Percentiles rank a stretch among this genome's conserved stretches.
phyloP scores from a whole-genome alignment of 1,140 invertebrate genomes.

The Sipha flava region DNA sequence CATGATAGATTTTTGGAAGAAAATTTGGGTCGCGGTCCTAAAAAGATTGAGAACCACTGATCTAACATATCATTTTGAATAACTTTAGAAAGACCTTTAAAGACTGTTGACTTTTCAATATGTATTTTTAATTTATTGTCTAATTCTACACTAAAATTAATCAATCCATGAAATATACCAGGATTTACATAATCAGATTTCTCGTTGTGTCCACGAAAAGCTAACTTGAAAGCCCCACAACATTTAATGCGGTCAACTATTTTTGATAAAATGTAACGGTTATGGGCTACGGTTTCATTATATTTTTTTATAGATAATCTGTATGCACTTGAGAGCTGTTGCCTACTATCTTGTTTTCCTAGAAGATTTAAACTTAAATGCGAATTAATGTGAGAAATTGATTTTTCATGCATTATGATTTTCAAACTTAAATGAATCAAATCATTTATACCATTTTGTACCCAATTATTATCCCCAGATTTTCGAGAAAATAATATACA shows the following conservation, averaged over 20 bases:
- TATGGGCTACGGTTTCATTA: conserved; percentile 41
- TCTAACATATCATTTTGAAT: neutral
- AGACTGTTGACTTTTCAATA: conserved; percentile 34
- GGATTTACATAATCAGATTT: conserved; percentile 36
- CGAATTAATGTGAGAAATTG: conserved; percentile 24
- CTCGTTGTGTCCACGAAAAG: conserved; percentile 35
- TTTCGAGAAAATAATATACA: neutral
- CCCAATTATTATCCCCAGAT: neutral
- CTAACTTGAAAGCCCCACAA: conserved; percentile 40
- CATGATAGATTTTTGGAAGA: too few relatives aligned
- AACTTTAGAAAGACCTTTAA: neutral
- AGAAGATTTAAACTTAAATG: conserved; percentile 13
- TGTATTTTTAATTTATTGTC: conserved; percentile 39
- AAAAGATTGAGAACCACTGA: too few relatives aligned
- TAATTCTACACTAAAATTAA: conserved; percentile 33
- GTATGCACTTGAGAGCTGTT: conserved; percentile 31
- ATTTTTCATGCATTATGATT: conserved; percentile 29
- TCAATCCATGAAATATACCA: conserved; percentile 35
- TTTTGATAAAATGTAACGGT: conserved; percentile 40
- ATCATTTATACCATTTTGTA: neutral
- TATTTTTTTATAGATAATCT: conserved; percentile 34
- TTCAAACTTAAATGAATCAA: neutral
- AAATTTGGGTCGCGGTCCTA: too few relatives aligned
- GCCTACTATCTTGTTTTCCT: conserved; percentile 27
- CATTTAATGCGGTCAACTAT: conserved; percentile 42